phyloP scores from a whole-genome alignment of 1,140 invertebrate genomes.

The Hycleus phaleratus region DNA sequence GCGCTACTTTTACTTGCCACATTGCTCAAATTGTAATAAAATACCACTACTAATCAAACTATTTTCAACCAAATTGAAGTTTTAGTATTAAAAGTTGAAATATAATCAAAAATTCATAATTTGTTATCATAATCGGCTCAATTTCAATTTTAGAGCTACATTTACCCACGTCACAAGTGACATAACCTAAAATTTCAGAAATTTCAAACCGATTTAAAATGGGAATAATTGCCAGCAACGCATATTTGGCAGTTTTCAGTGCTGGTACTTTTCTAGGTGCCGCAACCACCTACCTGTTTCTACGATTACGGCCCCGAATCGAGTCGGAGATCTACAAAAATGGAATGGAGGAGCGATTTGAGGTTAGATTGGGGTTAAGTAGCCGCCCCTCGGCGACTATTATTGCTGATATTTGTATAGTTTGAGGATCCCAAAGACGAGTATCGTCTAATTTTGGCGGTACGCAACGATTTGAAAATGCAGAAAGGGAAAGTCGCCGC shows the following conservation, averaged over 20 bases:
- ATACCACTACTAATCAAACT: no score
- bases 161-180: no score
- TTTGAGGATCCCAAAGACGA: slow-evolving; percentile 42
- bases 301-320: slow-evolving; percentile 17
- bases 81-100: no score
- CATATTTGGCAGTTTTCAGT: slow-evolving; percentile 28
- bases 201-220: slow-evolving; percentile 5
- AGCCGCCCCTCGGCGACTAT: background rate
- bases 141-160: no score
- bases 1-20: no score
- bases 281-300: slow-evolving; percentile 24
- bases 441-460: slow-evolving; percentile 78
- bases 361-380: slow-evolving; percentile 26
- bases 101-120: no score
- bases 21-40: no score
- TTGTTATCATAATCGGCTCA: no score
- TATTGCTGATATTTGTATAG: slow-evolving; percentile 20
- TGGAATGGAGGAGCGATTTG: slow-evolving; percentile 34
- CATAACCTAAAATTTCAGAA: no score
- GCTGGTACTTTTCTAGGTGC: slow-evolving; percentile 30
- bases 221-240: slow-evolving; percentile 27
- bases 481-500: slow-evolving; percentile 90
- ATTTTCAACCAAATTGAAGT: no score
- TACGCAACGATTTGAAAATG: slow-evolving; percentile 88
- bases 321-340: slow-evolving; percentile 22